phyloP scores from a whole-genome alignment of 92 coral and sea anemone species.

The Muricea muricata region DNA sequence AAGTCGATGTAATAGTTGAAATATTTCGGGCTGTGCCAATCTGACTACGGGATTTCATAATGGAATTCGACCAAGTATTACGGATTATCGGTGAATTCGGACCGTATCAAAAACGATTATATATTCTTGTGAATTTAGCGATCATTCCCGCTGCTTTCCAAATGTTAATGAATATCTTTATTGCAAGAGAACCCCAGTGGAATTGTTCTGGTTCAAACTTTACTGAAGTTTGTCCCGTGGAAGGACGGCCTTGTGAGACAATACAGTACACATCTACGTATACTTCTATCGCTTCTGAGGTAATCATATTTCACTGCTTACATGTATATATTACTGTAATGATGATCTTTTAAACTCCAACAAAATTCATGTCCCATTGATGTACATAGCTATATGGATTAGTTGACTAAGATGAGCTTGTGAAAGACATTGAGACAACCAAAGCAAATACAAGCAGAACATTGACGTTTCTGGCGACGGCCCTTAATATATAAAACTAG shows the following conservation, averaged over 20 bases:
- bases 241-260: constrained; percentile 70
- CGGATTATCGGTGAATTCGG: constrained; percentile 97
- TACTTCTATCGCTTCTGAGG: constrained; percentile 91
- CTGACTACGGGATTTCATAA: background rate
- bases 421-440: too few relatives aligned
- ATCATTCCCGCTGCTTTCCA: constrained; percentile 95
- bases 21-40: background rate
- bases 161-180: constrained; percentile 85
- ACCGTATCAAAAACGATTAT: constrained; percentile 85
- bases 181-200: constrained; percentile 90
- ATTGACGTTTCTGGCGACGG: too few relatives aligned
- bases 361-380: too few relatives aligned
- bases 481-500: too few relatives aligned
- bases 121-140: constrained; percentile 79
- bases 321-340: too few relatives aligned
- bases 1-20: background rate
- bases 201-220: constrained; percentile 71
- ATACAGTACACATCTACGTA: constrained; percentile 76
- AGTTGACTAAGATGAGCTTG: too few relatives aligned
- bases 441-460: too few relatives aligned
- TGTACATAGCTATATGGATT: too few relatives aligned
- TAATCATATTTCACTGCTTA: too few relatives aligned
- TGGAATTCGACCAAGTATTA: constrained; percentile 98
- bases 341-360: too few relatives aligned
- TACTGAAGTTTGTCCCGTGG: constrained; percentile 78